Conservation (phyloP, 2,888 invertebrate species). For the Muschampia plurimacula region DNA sequence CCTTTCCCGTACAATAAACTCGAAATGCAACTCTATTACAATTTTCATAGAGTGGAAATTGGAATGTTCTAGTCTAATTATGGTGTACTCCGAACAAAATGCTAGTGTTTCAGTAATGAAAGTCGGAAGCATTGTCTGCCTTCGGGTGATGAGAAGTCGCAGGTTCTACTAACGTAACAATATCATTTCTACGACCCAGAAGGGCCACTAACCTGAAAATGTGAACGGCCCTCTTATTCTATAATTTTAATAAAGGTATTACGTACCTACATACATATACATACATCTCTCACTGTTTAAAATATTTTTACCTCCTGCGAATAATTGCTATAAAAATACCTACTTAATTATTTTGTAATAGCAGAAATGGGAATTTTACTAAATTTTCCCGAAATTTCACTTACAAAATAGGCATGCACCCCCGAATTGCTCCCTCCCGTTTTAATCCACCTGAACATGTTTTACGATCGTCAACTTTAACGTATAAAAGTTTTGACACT, state of each 20-base stretch:
- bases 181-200: conserved; percentile 48
- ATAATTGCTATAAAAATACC: neutral
- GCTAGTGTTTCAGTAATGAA: conserved; percentile 64
- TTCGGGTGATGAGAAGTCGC: conserved; percentile 50
- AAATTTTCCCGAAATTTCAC: conserved; percentile 13
- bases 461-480: conserved; percentile 79
- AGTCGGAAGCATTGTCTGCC: conserved; percentile 52
- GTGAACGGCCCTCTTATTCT: too few relatives aligned
- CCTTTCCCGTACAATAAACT: neutral
- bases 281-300: neutral
- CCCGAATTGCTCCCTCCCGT: conserved; percentile 47
- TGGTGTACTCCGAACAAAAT: conserved; percentile 48
- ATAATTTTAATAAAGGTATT: too few relatives aligned
- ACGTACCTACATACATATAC: too few relatives aligned
- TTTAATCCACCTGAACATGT: conserved; percentile 79
- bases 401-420: conserved; percentile 25
- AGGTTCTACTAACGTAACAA: conserved; percentile 36
- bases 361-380: conserved; percentile 13
- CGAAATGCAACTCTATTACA: conserved; percentile 48
- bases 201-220: conserved; percentile 3
- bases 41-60: conserved; percentile 44
- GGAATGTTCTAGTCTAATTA: conserved; percentile 54
- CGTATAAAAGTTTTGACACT: conserved; percentile 74
- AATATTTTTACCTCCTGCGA: too few relatives aligned
- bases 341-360: too few relatives aligned